A percentile compares a stretch with the other conserved stretches of the same genome.
Evolutionary conservation across 2,888 invertebrate genomes (phyloP).

Genomic region (Neria commutata): DNA sequence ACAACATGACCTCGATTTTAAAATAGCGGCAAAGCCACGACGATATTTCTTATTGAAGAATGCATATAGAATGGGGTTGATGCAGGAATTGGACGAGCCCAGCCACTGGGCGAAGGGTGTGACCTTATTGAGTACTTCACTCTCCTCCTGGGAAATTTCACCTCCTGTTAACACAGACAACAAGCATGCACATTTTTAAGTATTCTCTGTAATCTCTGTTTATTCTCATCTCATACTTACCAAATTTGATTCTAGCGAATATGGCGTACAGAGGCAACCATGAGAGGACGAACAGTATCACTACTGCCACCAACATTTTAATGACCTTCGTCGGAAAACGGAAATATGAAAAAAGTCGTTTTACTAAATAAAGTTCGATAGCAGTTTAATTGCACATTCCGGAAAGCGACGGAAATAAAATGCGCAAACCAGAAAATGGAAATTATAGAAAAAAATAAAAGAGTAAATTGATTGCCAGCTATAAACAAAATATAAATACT

Average conservation of each 20-base stretch:
- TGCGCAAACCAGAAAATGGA: too few relatives aligned
- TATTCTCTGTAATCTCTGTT: slow-evolving; percentile 24
- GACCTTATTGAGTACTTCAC: slow-evolving; percentile 78
- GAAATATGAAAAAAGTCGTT: too few relatives aligned
- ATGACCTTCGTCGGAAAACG: too few relatives aligned
- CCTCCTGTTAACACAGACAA: slow-evolving; percentile 37
- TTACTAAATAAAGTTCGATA: too few relatives aligned
- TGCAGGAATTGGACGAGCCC: slow-evolving; percentile 92
- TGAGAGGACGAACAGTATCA: slow-evolving; percentile 89
- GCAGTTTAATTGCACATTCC: too few relatives aligned
- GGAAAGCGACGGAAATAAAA: too few relatives aligned
- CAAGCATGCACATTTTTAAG: slow-evolving; percentile 13
- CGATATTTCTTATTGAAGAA: slow-evolving; percentile 95
- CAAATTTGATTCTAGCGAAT: slow-evolving; percentile 84
- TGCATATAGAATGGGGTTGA: slow-evolving; percentile 92
- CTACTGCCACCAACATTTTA: slow-evolving; percentile 92
- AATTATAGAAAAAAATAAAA: too few relatives aligned
- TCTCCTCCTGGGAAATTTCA: slow-evolving; percentile 74
- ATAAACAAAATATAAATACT: too few relatives aligned
- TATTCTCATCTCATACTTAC: slow-evolving; percentile 64
- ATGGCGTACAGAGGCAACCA: slow-evolving; percentile 93
- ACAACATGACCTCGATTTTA: slow-evolving; percentile 85
- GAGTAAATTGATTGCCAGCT: too few relatives aligned
- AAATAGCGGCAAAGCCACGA: slow-evolving; percentile 85
- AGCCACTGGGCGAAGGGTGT: slow-evolving; percentile 92